Evolutionary conservation across 1,140 invertebrate species (phyloP).

Genomic region (Aphelenchoides fujianensis): DNA sequence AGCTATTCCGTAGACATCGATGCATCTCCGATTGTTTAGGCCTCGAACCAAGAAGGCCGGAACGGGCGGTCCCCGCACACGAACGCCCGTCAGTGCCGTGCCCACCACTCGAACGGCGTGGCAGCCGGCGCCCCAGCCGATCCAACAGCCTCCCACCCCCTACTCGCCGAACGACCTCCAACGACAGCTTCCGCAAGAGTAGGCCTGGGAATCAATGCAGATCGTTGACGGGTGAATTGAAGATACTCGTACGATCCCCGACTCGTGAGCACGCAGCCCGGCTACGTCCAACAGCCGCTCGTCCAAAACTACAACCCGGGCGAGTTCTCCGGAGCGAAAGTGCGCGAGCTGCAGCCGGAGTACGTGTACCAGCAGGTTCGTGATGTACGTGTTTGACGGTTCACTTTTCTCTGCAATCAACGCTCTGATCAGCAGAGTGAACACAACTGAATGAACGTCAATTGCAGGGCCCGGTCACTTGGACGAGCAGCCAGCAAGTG

Average conservation of each 20-base stretch:
- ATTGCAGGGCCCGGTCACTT: slow-evolving; percentile 14
- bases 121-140: neutral
- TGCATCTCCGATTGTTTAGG: slow-evolving; percentile 10
- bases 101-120: neutral
- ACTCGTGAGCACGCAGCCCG: neutral
- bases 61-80: neutral
- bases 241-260: slow-evolving; percentile 4
- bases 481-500: neutral
- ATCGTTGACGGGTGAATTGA: neutral
- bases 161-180: slow-evolving; percentile 2
- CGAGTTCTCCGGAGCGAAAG: slow-evolving; percentile 1
- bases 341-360: slow-evolving; percentile 7
- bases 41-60: neutral
- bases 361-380: slow-evolving; percentile 14
- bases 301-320: neutral
- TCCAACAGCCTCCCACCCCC: neutral
- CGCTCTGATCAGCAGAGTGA: neutral
- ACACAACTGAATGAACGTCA: neutral
- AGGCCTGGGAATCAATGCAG: neutral
- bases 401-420: slow-evolving; percentile 3
- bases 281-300: neutral
- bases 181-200: slow-evolving; percentile 5
- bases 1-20: no score
- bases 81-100: neutral
- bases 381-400: neutral